These are phyloP conservation scores for Phylloscopus whistleri DNA, from an alignment of 2,113 vertebrate species.

Conservation along the genomic window DNA sequence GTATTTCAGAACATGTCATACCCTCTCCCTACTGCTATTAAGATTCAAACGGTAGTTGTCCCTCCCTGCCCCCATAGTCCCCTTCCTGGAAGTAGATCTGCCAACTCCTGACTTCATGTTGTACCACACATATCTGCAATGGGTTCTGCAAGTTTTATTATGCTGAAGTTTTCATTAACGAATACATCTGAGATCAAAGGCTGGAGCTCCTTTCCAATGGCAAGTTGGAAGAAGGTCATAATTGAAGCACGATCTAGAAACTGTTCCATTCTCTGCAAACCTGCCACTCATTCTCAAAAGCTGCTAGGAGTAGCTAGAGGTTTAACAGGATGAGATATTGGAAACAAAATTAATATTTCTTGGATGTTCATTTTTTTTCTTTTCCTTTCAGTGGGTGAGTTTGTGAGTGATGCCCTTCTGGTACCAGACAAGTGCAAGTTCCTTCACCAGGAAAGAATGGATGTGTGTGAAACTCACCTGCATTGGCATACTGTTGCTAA, in stretches of 20 bases:
- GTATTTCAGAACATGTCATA: neutral
- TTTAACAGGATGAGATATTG: neutral
- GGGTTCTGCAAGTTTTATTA: neutral
- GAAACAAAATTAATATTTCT: neutral
- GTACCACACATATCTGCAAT: accelerated
- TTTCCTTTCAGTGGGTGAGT: conserved; percentile 87
- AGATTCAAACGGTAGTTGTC: neutral
- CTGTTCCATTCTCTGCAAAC: neutral
- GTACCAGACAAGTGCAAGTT: conserved; percentile 99
- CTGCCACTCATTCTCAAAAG: neutral
- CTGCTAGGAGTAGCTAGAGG: neutral
- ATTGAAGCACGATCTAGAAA: neutral
- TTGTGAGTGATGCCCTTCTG: conserved; percentile 97
- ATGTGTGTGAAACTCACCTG: conserved; percentile 96
- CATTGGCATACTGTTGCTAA: conserved; percentile 99
- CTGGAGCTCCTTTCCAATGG: neutral
- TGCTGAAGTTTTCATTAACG: neutral
- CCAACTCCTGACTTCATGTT: neutral
- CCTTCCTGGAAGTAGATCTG: neutral
- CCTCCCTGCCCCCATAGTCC: neutral
- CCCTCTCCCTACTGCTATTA: neutral
- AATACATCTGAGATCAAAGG: neutral
- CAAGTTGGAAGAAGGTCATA: neutral
- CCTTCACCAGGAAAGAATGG: conserved; percentile 97
- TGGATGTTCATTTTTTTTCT: neutral